phyloP scores from a whole-genome alignment of 2,888 invertebrate genomes.

The Diplolepis rosae region DNA sequence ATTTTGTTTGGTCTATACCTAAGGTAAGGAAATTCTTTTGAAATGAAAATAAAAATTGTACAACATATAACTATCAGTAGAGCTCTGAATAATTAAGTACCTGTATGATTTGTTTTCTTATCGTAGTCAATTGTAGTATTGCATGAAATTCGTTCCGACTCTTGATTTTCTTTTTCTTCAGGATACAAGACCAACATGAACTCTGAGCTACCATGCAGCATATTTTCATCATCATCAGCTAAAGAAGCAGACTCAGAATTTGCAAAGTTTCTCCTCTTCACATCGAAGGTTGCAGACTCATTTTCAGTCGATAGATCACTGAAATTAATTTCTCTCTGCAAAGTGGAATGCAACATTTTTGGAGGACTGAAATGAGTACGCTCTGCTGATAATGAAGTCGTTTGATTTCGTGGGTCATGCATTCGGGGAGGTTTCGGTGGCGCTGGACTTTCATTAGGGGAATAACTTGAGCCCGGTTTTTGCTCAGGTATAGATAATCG shows the following conservation, averaged over 20 bases:
- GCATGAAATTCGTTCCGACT: not conserved
- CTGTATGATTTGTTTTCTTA: not conserved
- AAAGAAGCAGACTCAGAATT: slow-evolving; percentile 35
- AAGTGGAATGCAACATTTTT: not conserved
- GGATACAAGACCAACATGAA: slow-evolving; percentile 87
- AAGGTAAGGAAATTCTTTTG: slow-evolving; percentile 29
- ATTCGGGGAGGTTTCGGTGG: slow-evolving; percentile 38
- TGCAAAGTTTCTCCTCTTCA: slow-evolving; percentile 38
- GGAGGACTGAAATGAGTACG: slow-evolving; percentile 17
- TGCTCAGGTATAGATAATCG: slow-evolving; percentile 41
- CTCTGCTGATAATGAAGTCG: not conserved
- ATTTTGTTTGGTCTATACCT: slow-evolving; percentile 34
- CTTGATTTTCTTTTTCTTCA: slow-evolving; percentile 62
- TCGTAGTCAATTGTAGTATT: not conserved
- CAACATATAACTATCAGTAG: too few species aligned
- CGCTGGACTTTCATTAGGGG: slow-evolving; percentile 56
- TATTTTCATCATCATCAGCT: slow-evolving; percentile 71
- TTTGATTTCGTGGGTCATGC: slow-evolving; percentile 24
- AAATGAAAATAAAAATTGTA: not conserved
- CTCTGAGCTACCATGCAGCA: slow-evolving; percentile 82
- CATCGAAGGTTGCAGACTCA: not conserved
- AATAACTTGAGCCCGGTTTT: slow-evolving; percentile 43
- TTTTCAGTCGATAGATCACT: slow-evolving; percentile 26
- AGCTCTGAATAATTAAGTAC: not conserved
- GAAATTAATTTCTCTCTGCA: slow-evolving; percentile 29